phyloP scores from a whole-genome alignment of 2,888 invertebrate species.

The Euproctis similis region DNA sequence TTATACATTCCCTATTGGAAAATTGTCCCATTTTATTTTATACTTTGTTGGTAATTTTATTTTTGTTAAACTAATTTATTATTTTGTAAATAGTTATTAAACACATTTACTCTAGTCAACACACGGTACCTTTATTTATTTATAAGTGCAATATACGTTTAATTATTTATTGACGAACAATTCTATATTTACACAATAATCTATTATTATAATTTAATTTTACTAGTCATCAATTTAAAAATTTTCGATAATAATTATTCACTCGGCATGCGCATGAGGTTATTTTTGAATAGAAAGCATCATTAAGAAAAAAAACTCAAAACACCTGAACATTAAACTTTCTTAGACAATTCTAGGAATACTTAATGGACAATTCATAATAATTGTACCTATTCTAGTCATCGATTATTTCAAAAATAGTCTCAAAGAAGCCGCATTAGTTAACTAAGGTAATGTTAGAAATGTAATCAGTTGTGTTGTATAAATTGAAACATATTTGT shows the following conservation, averaged over 20 bases:
- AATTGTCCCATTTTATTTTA: slow-evolving; percentile 15
- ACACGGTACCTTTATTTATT: slow-evolving; percentile 18
- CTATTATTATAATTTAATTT: slow-evolving; percentile 28
- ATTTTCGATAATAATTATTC: too few species aligned
- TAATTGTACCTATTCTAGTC: too few species aligned
- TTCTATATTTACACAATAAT: slow-evolving; percentile 34
- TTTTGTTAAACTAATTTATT: slow-evolving; percentile 29
- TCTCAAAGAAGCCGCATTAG: too few species aligned
- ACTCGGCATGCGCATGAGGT: too few species aligned
- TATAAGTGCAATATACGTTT: slow-evolving; percentile 63
- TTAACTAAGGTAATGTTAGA: too few species aligned
- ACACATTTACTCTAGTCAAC: slow-evolving; percentile 37
- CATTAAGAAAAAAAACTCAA: too few species aligned
- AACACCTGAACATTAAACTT: too few species aligned
- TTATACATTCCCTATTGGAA: slow-evolving; percentile 22
- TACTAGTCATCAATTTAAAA: slow-evolving; percentile 7
- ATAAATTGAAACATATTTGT: slow-evolving; percentile 16
- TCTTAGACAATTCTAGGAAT: too few species aligned
- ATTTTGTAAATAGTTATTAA: slow-evolving; percentile 28
- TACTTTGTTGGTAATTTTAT: slow-evolving; percentile 35
- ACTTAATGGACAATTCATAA: too few species aligned
- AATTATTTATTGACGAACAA: slow-evolving; percentile 48
- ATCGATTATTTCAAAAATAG: too few species aligned
- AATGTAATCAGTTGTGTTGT: slow-evolving; percentile 18
- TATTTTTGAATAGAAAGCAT: too few species aligned